Conservation (phyloP, 2,888 invertebrate species). For the Agrochola circellaris region DNA sequence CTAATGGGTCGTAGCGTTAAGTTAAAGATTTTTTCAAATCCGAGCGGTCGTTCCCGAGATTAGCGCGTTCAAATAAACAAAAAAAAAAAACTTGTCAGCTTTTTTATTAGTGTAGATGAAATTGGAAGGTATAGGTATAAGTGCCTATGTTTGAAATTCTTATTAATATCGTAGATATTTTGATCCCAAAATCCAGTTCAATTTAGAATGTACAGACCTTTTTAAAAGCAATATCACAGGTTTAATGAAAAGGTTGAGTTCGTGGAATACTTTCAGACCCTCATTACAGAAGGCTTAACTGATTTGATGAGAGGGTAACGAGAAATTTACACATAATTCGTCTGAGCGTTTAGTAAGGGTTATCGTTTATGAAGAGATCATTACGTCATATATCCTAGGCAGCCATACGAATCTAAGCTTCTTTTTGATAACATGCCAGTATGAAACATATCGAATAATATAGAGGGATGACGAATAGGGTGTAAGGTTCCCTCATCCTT, state of each 20-base stretch:
- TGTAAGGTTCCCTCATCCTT: no score
- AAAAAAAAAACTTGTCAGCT: no score
- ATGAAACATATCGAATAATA: background rate
- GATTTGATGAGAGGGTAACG: constrained; percentile 26
- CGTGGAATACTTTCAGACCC: constrained; percentile 36
- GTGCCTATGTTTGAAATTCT: background rate
- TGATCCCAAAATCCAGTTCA: constrained; percentile 17
- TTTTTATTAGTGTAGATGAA: background rate
- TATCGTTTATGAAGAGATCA: constrained; percentile 6
- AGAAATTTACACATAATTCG: constrained; percentile 35
- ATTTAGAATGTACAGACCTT: constrained; percentile 30
- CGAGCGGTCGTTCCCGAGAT: no score
- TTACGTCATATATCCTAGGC: background rate
- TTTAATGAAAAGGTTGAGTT: constrained; percentile 28
- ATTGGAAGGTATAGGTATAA: background rate
- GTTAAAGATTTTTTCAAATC: no score
- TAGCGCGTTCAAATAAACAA: no score
- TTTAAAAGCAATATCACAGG: constrained; percentile 38
- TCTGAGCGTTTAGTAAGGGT: background rate
- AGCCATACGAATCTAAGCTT: background rate
- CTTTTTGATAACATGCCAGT: background rate
- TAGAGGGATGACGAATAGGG: no score
- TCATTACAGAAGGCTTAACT: constrained; percentile 30
- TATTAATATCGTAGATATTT: background rate
- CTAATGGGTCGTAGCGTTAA: no score